Base-by-base conservation (phyloP, 1,140 invertebrate genomes). In the Ridgeia piscesae region DNA sequence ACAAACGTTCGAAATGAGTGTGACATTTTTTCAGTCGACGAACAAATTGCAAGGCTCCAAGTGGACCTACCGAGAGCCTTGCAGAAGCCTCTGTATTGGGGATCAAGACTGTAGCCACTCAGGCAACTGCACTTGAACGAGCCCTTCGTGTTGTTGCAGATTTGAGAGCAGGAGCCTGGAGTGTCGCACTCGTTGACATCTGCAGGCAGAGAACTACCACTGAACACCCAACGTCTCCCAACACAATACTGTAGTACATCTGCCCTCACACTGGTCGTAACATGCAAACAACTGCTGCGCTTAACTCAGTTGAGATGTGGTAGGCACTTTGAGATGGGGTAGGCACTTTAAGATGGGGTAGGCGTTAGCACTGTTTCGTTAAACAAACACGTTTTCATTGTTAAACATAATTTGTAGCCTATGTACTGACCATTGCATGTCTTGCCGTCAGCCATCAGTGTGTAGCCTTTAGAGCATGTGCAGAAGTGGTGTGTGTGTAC, bases 51-150 rank as follows among this genome's bases (percentile, higher is more conserved):
- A 21, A 31, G 27, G 58, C 4, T 11, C 42, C 27, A 21, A 77
- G 11, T 27, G 4, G 27, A 77, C 58, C 11, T 77, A 77, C 58
- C 93, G 95, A 95, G 94, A 93, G 94, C 92, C 34, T 98, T 98
- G 96, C 98, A 98, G 95, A 98, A 99, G 42, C 93, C 93, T 34
- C 97, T 96, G 0, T 97, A 96, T 95, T 98, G 97, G 0, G 98
- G 98, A 95, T 99, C 98, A 91, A 98, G 96, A 91, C 97, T 97
- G 95, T 99, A 99, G 11, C 98, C 98, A 0, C 97, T 94, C 77
- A 95, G 96, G 95, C 99, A 99, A 94, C 98, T 97, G 95, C 99
- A 99, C 95, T 99, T 99, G 96, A 98, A 99, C 6, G 97, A 97
- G 0, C 98, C 99, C 93, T 98, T 98, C 94, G 98, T 97, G 95